These are phyloP conservation scores for Cricetomys ansorgei DNA, from an alignment of 2,113 vertebrate genomes.

Conservation along the genomic window DNA sequence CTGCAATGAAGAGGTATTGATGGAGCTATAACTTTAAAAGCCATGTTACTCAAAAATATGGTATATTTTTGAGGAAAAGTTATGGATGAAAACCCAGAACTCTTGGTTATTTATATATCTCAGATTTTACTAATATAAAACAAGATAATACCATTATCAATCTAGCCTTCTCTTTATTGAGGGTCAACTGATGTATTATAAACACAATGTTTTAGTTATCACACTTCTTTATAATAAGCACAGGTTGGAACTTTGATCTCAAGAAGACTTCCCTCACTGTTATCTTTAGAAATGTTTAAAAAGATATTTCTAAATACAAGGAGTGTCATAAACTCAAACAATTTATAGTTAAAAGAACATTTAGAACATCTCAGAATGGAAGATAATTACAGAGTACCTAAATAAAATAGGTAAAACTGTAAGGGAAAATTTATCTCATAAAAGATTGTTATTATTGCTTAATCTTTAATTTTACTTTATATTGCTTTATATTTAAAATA, in stretches of 20 bases:
- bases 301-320: slow-evolving; percentile 42
- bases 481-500: too few species aligned
- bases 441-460: slow-evolving; percentile 66
- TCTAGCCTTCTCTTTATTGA: not conserved
- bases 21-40: not conserved
- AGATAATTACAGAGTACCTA: slow-evolving; percentile 75
- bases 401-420: slow-evolving; percentile 76
- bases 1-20: not conserved
- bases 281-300: slow-evolving; percentile 63
- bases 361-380: slow-evolving; percentile 62
- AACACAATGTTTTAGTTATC: not conserved
- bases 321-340: slow-evolving; percentile 60
- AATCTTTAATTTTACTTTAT: too few species aligned
- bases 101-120: not conserved
- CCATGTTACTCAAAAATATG: not conserved
- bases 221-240: not conserved
- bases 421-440: slow-evolving; percentile 68
- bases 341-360: slow-evolving; percentile 66
- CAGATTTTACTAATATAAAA: not conserved
- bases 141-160: not conserved
- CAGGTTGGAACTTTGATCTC: slow-evolving; percentile 1
- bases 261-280: not conserved
- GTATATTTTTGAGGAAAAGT: not conserved
- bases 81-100: not conserved
- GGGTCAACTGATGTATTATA: not conserved